Base-by-base conservation (phyloP, 2,113 vertebrate genomes). In the Coptodon bakossiorum region DNA sequence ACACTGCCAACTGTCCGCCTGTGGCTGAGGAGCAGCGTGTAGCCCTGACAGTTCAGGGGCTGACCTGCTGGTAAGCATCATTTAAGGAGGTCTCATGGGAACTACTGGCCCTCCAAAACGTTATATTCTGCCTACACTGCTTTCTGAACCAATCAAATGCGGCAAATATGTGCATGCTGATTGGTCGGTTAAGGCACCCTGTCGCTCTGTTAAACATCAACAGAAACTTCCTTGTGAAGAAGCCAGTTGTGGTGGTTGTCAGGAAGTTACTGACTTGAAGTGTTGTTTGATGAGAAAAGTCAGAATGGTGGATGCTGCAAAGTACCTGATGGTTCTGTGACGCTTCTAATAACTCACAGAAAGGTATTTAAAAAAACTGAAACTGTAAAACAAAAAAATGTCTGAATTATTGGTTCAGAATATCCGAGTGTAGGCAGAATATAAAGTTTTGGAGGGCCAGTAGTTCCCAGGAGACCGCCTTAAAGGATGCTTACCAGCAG, bases 1-100 rank as follows among this genome's bases (percentile, higher is more conserved):
- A 29, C 56, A 16, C 24, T 59, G 56, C 56, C 0, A 29, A 2
- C 56, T 29, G 56, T 16, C 13, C 56, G 29, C 56, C 13, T 57
- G 56, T 16, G 24, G 56, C 56, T 59, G 56, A 16, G 29, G 24
- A 56, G 53, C 53, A 56, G 22, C 3, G 13, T 56, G 53, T 13
- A 56, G 53, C 53, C 54, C 54, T 56, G 22, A 56, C 54, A 56
- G 22, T 14, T 27, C 22, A 56, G 54, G 2, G 0, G 22, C 54
- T 56, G 22, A 14, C 0, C 22, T 56, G 22, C 54, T 56, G 22
- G 54, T 27, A 27, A 56, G 54, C 54, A 27, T 56, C 22, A 0
- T 56, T 56, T 56, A 56, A 56, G 1, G 1, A 0, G 54, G 54
- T 7, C 22, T 27, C 54, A 0, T 0, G 54, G 22, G 54, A 56